These are phyloP conservation scores for Rostratula benghalensis DNA, from an alignment of 2,113 vertebrate genomes.

Conservation along the genomic window DNA sequence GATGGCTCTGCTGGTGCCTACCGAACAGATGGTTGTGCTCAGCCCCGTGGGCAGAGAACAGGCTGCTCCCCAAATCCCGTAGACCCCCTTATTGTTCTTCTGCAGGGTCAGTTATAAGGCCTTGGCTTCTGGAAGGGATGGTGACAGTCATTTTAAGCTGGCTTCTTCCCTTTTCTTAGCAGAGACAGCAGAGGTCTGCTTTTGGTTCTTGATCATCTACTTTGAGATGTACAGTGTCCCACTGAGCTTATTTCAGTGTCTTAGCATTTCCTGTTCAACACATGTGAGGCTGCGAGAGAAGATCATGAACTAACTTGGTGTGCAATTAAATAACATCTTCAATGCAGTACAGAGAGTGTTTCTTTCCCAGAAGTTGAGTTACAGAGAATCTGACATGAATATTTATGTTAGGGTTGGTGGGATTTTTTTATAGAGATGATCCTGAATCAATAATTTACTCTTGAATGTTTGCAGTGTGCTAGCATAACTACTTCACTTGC, in stretches of 20 bases:
- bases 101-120: neutral
- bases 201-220: neutral
- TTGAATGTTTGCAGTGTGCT: neutral
- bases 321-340: neutral
- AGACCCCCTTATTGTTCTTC: fast-evolving
- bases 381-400: neutral
- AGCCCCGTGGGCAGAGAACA: neutral
- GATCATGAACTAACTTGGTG: neutral
- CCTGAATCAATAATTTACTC: neutral
- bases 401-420: neutral
- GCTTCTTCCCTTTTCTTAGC: neutral
- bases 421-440: neutral
- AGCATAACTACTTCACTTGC: neutral
- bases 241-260: neutral
- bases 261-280: neutral
- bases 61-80: neutral
- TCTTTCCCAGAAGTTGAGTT: neutral
- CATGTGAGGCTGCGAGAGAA: neutral
- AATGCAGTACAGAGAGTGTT: neutral
- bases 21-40: neutral
- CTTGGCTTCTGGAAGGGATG: neutral
- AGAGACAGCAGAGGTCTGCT: neutral
- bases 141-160: neutral
- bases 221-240: neutral
- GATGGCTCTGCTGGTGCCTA: neutral